Base-by-base conservation (phyloP, 1,140 invertebrate species). In the Leptinotarsa lineolata region DNA sequence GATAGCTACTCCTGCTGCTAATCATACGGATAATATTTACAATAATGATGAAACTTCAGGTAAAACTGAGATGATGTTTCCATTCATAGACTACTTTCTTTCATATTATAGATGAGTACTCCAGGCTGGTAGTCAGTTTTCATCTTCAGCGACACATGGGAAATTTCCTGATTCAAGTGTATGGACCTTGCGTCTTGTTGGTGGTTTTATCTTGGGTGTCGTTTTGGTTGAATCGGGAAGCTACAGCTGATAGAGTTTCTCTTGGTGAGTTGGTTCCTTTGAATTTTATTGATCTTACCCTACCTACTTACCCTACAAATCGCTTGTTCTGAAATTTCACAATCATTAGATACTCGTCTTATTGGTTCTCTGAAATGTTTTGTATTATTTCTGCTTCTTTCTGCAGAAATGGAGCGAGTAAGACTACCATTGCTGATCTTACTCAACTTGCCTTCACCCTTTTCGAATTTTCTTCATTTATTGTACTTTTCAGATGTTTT, bases 161-260 rank as follows among this genome's bases (percentile, higher is more conserved):
- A 5, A 95, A 95, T 83, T 96, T 95, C 83, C 85, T 96, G 2
- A 94, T 96, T 74, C 93, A 96, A 86, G 94, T 95, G 8, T 96
- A 95, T 81, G 91, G 94, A 1, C 95, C 95, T 1, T 96, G 94
- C 78, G 91, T 93, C 60, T 87, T 97, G 59, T 88, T 96, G 5
- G 94, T 95, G 2, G 92, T 95, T 5, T 86, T 96, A 0, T 95
- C 93, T 1, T 97, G 94, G 94, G 94, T 97, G 0, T 94, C 94
- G 11, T 96, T 97, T 81, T 97, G 94, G 94, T 88, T 96, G 46
- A 95, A 96, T 83, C 84, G 94, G 67, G 94, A 96, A 85, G 95
- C 95, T 2, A 96, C 94, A 1, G 92, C 94, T 0, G 94, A 96
- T 85, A 86, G 95, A 76, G 92, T 96, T 0, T 93, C 93, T 0